Evolutionary conservation across 23 tunicate species (phyloP).

Genomic region (Trididemnum nubilum): DNA sequence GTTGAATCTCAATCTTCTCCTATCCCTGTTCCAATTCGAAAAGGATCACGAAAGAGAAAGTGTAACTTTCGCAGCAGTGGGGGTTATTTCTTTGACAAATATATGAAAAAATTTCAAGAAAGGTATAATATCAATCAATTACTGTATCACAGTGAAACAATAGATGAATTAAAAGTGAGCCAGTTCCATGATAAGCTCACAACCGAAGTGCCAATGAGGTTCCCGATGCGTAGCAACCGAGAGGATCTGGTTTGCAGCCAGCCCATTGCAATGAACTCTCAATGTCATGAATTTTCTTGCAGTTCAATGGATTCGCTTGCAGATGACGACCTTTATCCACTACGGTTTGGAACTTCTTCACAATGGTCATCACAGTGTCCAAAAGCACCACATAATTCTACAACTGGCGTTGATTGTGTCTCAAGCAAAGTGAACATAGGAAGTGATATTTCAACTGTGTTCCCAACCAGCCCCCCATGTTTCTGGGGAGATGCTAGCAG

Average conservation of each 20-base stretch:
- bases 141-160: slow-evolving; percentile 5
- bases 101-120: slow-evolving; percentile 79
- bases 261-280: neutral
- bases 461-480: slow-evolving; percentile 50
- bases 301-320: neutral
- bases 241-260: slow-evolving; percentile 60
- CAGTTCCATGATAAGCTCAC: neutral
- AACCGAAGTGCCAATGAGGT: neutral
- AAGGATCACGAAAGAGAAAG: slow-evolving; percentile 44
- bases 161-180: slow-evolving; percentile 18
- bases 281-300: neutral
- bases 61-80: slow-evolving; percentile 74
- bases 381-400: neutral
- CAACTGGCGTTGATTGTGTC: neutral
- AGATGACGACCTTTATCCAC: slow-evolving; percentile 74
- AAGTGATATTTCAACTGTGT: slow-evolving; percentile 14
- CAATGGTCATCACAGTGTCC: slow-evolving; percentile 47
- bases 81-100: slow-evolving; percentile 91
- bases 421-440: neutral
- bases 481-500: slow-evolving; percentile 79
- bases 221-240: slow-evolving; percentile 50
- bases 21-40: slow-evolving; percentile 70
- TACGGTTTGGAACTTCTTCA: slow-evolving; percentile 64
- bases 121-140: slow-evolving; percentile 12
- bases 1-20: slow-evolving; percentile 28